A percentile compares a stretch with the other conserved stretches of the same genome.
Evolutionary conservation across 2,113 vertebrate genomes (phyloP).

Genomic region (Grantiella picta): DNA sequence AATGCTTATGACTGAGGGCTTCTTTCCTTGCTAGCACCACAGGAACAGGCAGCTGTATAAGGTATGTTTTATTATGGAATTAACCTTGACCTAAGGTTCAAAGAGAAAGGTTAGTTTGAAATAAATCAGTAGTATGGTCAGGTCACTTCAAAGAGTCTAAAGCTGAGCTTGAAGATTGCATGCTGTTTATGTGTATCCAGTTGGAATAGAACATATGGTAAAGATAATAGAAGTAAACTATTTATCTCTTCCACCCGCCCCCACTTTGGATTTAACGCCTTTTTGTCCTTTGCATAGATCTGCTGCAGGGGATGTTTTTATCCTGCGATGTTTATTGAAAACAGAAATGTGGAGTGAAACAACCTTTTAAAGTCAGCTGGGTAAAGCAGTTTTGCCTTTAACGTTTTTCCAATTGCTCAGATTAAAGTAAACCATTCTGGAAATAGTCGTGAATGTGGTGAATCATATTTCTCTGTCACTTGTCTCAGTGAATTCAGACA

Average conservation of each 20-base stretch:
- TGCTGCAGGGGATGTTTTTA: constrained; percentile 23
- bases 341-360: constrained; percentile 4
- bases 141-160: constrained; percentile 76
- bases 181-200: constrained; percentile 69
- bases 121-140: constrained; percentile 76
- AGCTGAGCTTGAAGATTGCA: constrained; percentile 68
- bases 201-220: constrained; percentile 65
- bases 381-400: neutral
- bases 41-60: constrained; percentile 66
- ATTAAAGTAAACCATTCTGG: constrained; percentile 1
- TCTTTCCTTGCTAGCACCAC: constrained; percentile 16
- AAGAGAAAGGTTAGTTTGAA: constrained; percentile 75
- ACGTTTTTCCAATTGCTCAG: neutral
- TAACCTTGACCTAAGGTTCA: constrained; percentile 80
- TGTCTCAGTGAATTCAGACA: neutral
- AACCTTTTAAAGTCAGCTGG: neutral
- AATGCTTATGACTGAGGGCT: constrained; percentile 41
- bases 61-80: constrained; percentile 77
- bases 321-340: constrained; percentile 38
- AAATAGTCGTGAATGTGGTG: neutral
- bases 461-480: neutral
- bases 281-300: constrained; percentile 11
- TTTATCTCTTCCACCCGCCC: constrained; percentile 6
- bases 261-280: constrained; percentile 27
- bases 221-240: constrained; percentile 61